Base-by-base conservation (phyloP, 2,113 vertebrate genomes). In the Forbesichthys papilliferus region DNA sequence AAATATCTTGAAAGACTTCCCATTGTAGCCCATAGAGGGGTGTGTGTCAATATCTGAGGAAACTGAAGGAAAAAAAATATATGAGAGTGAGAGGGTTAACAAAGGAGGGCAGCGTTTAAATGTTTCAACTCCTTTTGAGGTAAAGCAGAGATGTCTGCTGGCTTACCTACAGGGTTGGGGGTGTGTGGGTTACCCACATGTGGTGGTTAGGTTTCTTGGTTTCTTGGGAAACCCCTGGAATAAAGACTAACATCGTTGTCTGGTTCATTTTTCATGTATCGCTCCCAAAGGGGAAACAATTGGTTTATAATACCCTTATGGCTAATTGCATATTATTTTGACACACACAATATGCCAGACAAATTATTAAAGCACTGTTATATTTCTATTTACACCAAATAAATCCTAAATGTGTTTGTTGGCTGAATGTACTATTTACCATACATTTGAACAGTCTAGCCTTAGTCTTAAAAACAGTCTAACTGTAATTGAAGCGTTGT, bases 1-100 rank as follows among this genome's bases (percentile, higher is more conserved):
- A 84, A 89, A 88, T 86, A 83, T 83, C 85, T 88, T 86, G 71
- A 89, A 91, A 92, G 88, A 72, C 59, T 58, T 78, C 6, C 12
- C 61, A 70, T 20, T 68, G 69, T 55, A 51, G 48, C 62, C 65
- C 16, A 59, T 48, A 36, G 79, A 78, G 20, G 69, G 78, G 79
- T 66, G 71, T 77, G 71, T 51, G 59, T 71, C 83, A 80, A 82
- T 78, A 78, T 84, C 83, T 80, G 48, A 71, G 56, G 68, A 56
- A 61, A 47, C 18, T 46, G 12, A 6, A 63, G 12, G 12, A 5
- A 59, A 48, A 69, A 63, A 34, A 63, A 54, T 36, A 54, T 36
- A 55, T 55, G 64, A 60, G 51, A 54, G 70, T 2, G 60, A 61
- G 57, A 58, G 42, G 8, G 63, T 63, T 5, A 56, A 69, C 48